Evolutionary conservation across 2,888 invertebrate species (phyloP), one percentile per base, ranked within the genome.

Genomic region (Drosophila prostipennis): DNA sequence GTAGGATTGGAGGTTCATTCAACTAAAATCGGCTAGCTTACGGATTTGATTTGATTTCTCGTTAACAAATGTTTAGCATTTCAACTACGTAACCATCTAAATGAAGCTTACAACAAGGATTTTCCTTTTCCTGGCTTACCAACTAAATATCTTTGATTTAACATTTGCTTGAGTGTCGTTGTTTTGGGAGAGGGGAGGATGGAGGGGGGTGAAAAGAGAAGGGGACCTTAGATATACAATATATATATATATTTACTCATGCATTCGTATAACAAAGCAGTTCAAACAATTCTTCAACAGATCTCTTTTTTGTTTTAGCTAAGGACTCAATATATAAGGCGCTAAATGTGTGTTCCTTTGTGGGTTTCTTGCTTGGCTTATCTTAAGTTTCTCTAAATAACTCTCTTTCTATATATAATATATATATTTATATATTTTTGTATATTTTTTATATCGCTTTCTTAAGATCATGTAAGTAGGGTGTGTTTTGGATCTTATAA

Each of bases 271-370:
- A 72, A 68, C 68, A 60, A 68, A 72, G 54, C 60, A 70, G 71
- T 60, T 71, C 53, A 63, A 71, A 72, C 63, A 71, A 71, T 71
- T 71, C 23, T 71, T 71, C 23, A 71, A 71, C 70, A 71, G 45
- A 61, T 54, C 45, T 54, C 32, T 26, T 32, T 42, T 57, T 40
- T 45, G 26, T 56, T 57, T 75, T 79, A 64, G 67, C 80, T 80
- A 81, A 81, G 81, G 81, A 81, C 81, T 81, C 80, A 74, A 76
- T 81, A 23, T 51, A 68, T 81, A 86, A 81, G 81, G 81, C 81
- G 86, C 80, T 81, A 83, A 79, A 69, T 78, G 48, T 64, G 43
- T 70, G 19, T 78, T 48, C 16, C 19, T 37, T 29, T 57, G 19
- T 67, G 36, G 45, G 51, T 60, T 23, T 45, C n/a, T 36, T 49